phyloP scores from a whole-genome alignment of 2,888 invertebrate species.

The Diploptera punctata region DNA sequence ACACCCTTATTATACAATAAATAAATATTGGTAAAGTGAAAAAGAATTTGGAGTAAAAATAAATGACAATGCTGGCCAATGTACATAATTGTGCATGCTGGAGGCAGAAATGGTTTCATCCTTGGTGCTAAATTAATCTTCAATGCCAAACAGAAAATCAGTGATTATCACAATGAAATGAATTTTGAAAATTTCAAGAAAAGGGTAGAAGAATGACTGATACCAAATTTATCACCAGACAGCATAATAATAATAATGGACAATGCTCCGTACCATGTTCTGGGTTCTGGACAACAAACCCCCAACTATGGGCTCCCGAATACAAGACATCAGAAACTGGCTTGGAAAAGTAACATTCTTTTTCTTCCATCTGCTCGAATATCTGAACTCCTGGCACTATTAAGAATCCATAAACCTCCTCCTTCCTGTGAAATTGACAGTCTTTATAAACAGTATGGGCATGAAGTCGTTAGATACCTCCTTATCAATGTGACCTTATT shows the following conservation, averaged over 20 bases:
- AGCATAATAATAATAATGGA: not conserved
- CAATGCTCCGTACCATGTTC: not conserved
- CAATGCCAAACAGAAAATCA: slow-evolving; percentile 1
- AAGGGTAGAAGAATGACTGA: not conserved
- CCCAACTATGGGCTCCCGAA: not conserved
- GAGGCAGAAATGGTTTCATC: not conserved
- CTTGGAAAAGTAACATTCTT: not conserved
- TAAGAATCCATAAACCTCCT: not conserved
- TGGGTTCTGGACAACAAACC: not conserved
- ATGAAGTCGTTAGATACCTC: not conserved
- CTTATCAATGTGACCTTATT: not conserved
- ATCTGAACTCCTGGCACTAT: not conserved
- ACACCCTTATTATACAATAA: not conserved
- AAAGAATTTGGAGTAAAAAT: not conserved
- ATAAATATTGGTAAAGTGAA: slow-evolving; percentile 9
- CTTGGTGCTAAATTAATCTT: not conserved
- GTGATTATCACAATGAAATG: slow-evolving; percentile 11
- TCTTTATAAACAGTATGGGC: not conserved
- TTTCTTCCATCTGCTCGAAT: not conserved
- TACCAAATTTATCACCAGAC: slow-evolving; percentile 2
- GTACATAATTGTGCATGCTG: not conserved
- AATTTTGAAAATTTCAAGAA: slow-evolving; percentile 20
- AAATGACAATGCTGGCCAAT: not conserved
- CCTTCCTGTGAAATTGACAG: not conserved
- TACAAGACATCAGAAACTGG: not conserved